Evolutionary conservation across 1,140 invertebrate species (phyloP), one percentile per base, ranked within the genome.

Genomic region (Cherax quadricarinatus): DNA sequence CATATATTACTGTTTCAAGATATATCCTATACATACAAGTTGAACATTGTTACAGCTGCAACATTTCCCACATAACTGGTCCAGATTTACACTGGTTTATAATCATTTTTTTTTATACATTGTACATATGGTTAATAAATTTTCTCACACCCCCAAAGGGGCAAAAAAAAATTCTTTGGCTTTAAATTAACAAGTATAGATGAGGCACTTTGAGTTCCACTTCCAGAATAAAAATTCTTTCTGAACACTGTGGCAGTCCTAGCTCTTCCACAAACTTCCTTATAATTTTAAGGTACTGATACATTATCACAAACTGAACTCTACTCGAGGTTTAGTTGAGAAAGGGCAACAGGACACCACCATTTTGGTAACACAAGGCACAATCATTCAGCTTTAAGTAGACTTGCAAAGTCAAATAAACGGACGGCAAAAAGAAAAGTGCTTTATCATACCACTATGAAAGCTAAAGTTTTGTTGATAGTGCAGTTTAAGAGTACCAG

Each of bases 361-460:
- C 86, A 80, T 5, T 24, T 88, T 88, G 86, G 86, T 88, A 88
- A 88, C 86, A 88, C 51, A 88, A 88, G 53, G 86, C 86, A 88
- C 86, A 75, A 73, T 88, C 49, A 79, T 79, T 79, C 49, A 88
- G 86, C 75, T 88, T 88, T 88, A 88, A 88, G 86, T 88, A 88
- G 86, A 51, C 75, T 80, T 88, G 86, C 86, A 70, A 79, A 79
- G 73, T 80, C 48, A 78, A 53, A 78, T 60, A 18, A 0, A 73
- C 62, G 75, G 75, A 80, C 75, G 75, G 86, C 51, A 60, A 78
- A 79, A 85, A 30, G 5, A 75, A 24, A 75, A 21, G n/a, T 12
- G 24, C 14, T 12, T 66, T 66, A 66, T 18, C 14, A 66, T 30
- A 75, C 6, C 70, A 75, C 70, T 9, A 24, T 6, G 12, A 75